These are phyloP conservation scores for Philereme vetulata DNA, from an alignment of 2,888 invertebrate genomes.

Conservation along the genomic window DNA sequence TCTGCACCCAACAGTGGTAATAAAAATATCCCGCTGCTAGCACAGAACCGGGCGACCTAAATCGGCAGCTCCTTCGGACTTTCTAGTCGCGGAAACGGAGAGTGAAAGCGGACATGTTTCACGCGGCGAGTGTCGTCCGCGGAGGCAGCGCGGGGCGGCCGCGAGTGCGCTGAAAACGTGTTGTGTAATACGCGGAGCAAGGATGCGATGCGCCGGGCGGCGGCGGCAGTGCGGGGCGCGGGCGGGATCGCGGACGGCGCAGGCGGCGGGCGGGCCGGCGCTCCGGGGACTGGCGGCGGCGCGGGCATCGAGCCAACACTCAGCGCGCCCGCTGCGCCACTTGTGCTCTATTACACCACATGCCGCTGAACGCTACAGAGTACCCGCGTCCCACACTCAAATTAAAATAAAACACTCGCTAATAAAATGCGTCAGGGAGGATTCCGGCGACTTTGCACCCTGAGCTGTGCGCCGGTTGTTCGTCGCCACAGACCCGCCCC, in stretches of 20 bases:
- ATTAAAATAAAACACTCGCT: constrained; percentile 70
- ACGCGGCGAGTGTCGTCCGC: constrained; percentile 20
- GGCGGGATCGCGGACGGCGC: constrained; percentile 49
- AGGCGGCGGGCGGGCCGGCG: constrained; percentile 69
- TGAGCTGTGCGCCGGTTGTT: constrained; percentile 2
- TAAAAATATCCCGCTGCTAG: constrained; percentile 82
- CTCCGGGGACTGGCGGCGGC: constrained; percentile 72
- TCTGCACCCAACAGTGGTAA: constrained; percentile 76
- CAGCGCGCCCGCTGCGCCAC: constrained; percentile 61
- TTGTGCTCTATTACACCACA: constrained; percentile 73
- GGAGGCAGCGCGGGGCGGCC: constrained; percentile 38
- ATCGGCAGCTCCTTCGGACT: constrained; percentile 66
- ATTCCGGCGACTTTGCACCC: constrained; percentile 7
- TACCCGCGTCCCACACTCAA: constrained; percentile 50
- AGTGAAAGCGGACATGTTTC: constrained; percentile 20
- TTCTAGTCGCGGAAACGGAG: constrained; percentile 53
- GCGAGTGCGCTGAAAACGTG: constrained; percentile 42
- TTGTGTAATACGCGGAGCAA: constrained; percentile 17
- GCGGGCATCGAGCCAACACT: constrained; percentile 74
- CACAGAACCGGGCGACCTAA: constrained; percentile 81
- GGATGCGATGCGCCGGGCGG: constrained; percentile 10
- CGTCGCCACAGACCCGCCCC: constrained; percentile 8
- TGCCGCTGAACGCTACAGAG: constrained; percentile 50
- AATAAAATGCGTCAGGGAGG: constrained; percentile 51
- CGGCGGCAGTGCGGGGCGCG: constrained; percentile 14